These are phyloP conservation scores for Empidonax alnorum DNA, from an alignment of 2,113 vertebrate species.

Conservation along the genomic window DNA sequence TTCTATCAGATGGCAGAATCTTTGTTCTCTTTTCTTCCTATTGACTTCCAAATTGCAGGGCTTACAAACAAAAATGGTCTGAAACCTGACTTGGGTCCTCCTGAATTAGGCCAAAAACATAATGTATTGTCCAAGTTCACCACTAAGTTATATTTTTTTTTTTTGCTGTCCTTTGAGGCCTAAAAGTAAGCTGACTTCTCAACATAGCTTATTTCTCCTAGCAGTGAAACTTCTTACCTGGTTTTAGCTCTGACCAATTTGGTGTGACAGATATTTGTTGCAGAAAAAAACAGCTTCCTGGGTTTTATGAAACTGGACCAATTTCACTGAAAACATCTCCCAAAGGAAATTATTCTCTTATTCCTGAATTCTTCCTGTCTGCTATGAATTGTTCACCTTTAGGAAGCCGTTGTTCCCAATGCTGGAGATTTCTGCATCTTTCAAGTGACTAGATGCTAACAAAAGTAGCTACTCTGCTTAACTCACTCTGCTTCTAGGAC, in stretches of 20 bases:
- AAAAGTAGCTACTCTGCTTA: not conserved
- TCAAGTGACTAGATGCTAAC: not conserved
- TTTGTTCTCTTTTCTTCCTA: not conserved
- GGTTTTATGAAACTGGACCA: not conserved
- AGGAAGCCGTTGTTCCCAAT: not conserved
- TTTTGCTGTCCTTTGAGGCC: not conserved
- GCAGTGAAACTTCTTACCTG: not conserved
- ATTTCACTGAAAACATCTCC: slow-evolving; percentile 5
- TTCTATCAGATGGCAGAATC: not conserved
- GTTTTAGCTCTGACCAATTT: not conserved
- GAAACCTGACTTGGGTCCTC: not conserved
- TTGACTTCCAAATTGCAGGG: not conserved
- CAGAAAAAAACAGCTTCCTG: not conserved
- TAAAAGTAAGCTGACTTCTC: not conserved
- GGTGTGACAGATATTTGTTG: not conserved
- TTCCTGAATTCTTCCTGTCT: not conserved
- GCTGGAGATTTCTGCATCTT: not conserved
- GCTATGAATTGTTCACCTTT: not conserved
- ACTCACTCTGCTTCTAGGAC: not conserved
- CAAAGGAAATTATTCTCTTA: slow-evolving; percentile 14
- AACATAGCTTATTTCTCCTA: not conserved
- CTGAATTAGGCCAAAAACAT: not conserved
- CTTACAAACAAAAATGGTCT: not conserved
- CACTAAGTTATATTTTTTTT: not conserved
- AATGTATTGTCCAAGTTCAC: not conserved